Percentiles rank a stretch among this genome's conserved stretches.
Conservation (phyloP, 1,140 invertebrate species). For the Bombus superbus region DNA sequence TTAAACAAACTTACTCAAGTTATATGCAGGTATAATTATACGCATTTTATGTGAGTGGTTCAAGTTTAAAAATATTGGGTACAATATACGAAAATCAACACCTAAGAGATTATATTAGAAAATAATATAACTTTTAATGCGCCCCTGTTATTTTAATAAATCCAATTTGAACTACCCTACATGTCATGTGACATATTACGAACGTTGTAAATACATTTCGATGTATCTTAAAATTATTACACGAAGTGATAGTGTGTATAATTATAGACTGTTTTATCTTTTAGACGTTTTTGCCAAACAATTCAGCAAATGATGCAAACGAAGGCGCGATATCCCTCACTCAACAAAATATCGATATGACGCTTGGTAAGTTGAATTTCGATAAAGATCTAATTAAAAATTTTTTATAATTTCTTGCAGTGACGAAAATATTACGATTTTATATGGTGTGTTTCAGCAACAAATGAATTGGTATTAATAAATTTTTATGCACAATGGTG, state of each 20-base stretch:
- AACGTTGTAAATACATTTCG: neutral
- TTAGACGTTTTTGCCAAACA: conserved; percentile 87
- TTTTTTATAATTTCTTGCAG: neutral
- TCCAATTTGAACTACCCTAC: neutral
- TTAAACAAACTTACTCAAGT: neutral
- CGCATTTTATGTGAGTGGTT: no score
- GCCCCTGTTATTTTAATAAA: neutral
- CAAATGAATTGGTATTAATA: conserved; percentile 97
- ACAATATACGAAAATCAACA: neutral
- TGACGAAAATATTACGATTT: neutral
- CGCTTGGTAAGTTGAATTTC: conserved; percentile 86
- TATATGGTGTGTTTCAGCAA: conserved; percentile 84
- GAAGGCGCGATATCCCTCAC: conserved; percentile 91
- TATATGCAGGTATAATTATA: neutral
- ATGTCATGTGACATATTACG: neutral
- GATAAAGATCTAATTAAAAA: neutral
- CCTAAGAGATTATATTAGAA: neutral
- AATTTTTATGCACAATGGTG: conserved; percentile 99
- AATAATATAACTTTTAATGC: conserved; percentile 3
- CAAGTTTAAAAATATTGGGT: neutral
- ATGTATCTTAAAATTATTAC: neutral
- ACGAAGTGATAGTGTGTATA: no score
- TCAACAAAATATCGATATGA: conserved; percentile 90
- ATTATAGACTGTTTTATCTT: conserved; percentile 69
- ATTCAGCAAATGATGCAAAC: conserved; percentile 87